Conservation (phyloP, 2,797 vertebrate species). For the Arrhamphus sclerolepis region DNA sequence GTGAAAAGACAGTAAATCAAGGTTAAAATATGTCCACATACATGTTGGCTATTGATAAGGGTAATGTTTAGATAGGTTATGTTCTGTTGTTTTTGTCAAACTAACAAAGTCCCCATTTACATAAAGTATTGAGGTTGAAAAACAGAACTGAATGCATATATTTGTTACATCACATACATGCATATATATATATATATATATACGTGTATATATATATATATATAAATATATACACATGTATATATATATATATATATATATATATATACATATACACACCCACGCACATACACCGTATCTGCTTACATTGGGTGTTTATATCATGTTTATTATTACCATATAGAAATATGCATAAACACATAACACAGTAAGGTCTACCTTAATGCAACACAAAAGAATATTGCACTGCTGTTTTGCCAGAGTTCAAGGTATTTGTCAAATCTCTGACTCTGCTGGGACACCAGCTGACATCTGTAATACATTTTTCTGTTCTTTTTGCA, state of each 20-base stretch:
- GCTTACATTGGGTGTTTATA: no score
- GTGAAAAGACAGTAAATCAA: no score
- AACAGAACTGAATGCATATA: background rate
- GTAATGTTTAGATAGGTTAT: no score
- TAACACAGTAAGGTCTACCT: constrained; percentile 38
- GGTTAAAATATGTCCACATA: no score
- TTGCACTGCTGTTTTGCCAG: constrained; percentile 55
- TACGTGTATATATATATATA: no score
- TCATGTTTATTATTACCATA: background rate
- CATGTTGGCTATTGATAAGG: no score
- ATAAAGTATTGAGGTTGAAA: background rate
- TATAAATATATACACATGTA: no score
- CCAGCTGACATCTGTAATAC: constrained; percentile 76
- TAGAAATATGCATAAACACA: constrained; percentile 2
- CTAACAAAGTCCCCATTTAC: background rate
- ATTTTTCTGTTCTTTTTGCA: constrained; percentile 82
- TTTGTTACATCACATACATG: background rate
- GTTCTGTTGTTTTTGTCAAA: background rate
- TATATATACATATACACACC: no score
- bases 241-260: no score
- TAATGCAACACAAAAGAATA: constrained; percentile 59
- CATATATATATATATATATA: no score
- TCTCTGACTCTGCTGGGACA: constrained; percentile 66
- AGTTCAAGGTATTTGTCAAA: constrained; percentile 77
- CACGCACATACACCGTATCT: no score